A percentile compares a stretch with the other conserved stretches of the same genome.
These are phyloP conservation scores for Diplogasteroides magnus DNA, from an alignment of 1,140 invertebrate species.

Conservation along the genomic window DNA sequence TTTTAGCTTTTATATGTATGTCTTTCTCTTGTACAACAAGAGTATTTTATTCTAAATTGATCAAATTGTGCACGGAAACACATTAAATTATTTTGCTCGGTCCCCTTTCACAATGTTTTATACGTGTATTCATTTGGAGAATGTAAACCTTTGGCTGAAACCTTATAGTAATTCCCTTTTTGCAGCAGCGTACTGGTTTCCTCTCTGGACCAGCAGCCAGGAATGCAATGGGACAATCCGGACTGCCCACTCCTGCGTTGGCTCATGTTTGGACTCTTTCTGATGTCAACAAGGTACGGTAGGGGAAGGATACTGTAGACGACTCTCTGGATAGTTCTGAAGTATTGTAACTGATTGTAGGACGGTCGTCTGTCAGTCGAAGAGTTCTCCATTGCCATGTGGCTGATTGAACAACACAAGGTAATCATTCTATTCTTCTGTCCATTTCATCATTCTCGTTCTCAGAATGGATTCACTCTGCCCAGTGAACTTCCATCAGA, in stretches of 20 bases:
- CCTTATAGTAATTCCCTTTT: too few species aligned
- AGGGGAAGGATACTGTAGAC: neutral
- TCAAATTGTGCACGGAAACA: too few species aligned
- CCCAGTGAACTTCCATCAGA: constrained; percentile 44
- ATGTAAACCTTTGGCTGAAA: too few species aligned
- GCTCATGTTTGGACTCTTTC: constrained; percentile 81
- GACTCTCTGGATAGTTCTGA: neutral
- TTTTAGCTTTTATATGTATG: too few species aligned
- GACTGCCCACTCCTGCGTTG: constrained; percentile 77
- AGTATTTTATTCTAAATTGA: too few species aligned
- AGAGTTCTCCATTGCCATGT: constrained; percentile 53
- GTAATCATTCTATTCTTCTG: constrained; percentile 20
- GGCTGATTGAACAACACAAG: constrained; percentile 53
- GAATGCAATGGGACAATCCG: constrained; percentile 85
- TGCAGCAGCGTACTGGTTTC: constrained; percentile 33
- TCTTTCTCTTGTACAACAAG: too few species aligned
- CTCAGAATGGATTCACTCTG: constrained; percentile 43
- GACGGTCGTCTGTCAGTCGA: constrained; percentile 51
- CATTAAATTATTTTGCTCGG: too few species aligned
- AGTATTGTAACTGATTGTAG: neutral
- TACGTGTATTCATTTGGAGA: too few species aligned
- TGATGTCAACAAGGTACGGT: constrained; percentile 44
- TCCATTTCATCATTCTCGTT: too few species aligned
- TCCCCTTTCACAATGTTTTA: too few species aligned
- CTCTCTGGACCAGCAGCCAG: constrained; percentile 78